Base-by-base conservation (phyloP, 2,888 invertebrate genomes). In the Nomada ruficornis region DNA sequence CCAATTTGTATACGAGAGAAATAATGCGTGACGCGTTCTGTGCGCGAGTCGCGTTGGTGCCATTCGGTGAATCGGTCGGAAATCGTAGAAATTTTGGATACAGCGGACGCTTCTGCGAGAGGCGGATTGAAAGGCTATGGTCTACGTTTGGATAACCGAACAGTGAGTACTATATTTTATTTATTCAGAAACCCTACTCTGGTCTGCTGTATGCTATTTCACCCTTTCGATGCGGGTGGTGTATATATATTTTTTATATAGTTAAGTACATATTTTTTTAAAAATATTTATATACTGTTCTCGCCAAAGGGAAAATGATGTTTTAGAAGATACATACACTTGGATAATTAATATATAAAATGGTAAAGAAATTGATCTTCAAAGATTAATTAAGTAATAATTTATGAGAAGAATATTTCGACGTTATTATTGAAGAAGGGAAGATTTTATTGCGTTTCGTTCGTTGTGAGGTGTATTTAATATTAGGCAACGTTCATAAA, bases 101-200 rank as follows among this genome's bases (percentile, higher is more conserved):
- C 11, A 52, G 4, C 5, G 23, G 3, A 4, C 20, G 23, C 44
- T 20, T 29, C 60, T 36, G 18, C 7, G 10, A 23, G 7, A n/a
- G 29, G 1, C 36, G 20, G 7, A 20, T 23, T 5, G 13, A 55
- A 47, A 18, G 11, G 2, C 9, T 63, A 80, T 80, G 80, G 63
- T 80, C 67, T 80, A 68, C 57, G 80, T 80, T 62, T 80, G 73
- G 80, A 44, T 63, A 23, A 4, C 62, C 1, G 52, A 68, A 47
- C 10, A 68, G 80, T 80, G 63, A 80, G 81, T 80, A 59, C 26
- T 13, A 3, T 0, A 15, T 10, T 20, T 20, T 18, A 13, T 36
- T 71, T 62, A 4, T 11, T 60, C 20, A 15, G 1, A 11, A 29
- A 2, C 5, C 1, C 4, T 9, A 10, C 29, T 9, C 0, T 36